Evolutionary conservation across 2,797 vertebrate species (phyloP).

Genomic region (Mus minutoides): DNA sequence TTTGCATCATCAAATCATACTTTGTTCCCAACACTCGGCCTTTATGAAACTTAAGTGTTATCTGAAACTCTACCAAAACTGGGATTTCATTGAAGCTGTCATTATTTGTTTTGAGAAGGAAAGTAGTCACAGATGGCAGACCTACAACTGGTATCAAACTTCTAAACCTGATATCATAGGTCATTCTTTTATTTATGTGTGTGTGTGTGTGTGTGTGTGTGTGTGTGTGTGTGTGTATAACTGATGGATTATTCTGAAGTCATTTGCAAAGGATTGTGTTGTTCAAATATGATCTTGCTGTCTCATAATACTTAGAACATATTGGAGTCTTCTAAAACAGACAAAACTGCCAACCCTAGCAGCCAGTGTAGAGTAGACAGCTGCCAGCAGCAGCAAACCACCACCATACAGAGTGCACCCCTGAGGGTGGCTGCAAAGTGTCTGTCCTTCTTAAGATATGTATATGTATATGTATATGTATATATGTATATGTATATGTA

Average conservation of each 20-base stretch:
- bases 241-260: background rate
- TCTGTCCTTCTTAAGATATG: background rate
- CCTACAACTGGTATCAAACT: background rate
- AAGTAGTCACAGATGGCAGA: background rate
- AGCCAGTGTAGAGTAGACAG: background rate
- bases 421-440: background rate
- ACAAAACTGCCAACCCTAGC: background rate
- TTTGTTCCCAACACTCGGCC: background rate
- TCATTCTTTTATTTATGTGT: no score
- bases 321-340: background rate
- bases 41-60: background rate
- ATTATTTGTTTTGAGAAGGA: slow-evolving; percentile 36
- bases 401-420: background rate
- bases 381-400: background rate
- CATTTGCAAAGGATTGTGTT: background rate
- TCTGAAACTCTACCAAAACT: background rate
- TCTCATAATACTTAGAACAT: background rate
- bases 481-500: no score
- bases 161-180: background rate
- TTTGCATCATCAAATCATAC: background rate
- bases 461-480: no score
- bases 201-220: no score
- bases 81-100: background rate
- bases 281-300: background rate
- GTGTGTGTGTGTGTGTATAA: no score